A percentile compares a stretch with the other conserved stretches of the same genome.
phyloP scores from a whole-genome alignment of 2,113 vertebrate species.

The Sinosuthora webbiana region DNA sequence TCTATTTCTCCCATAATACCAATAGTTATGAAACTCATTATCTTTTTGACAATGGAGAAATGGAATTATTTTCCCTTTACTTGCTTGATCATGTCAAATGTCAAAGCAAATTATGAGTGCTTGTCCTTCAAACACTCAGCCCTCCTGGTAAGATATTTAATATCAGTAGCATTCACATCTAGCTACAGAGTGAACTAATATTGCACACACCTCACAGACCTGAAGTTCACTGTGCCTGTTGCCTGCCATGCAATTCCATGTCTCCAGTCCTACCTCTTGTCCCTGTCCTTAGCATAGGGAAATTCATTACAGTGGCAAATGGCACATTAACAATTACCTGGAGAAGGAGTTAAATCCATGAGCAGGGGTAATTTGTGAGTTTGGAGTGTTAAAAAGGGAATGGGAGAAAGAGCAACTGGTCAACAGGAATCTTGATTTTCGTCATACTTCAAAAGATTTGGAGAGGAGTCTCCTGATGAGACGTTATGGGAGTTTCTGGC shows the following conservation, averaged over 20 bases:
- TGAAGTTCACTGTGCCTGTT: not conserved
- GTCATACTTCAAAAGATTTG: not conserved
- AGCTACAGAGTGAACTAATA: not conserved
- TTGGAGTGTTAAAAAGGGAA: not conserved
- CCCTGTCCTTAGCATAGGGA: not conserved
- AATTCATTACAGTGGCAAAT: not conserved
- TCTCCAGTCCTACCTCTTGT: not conserved
- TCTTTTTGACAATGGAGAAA: slow-evolving; percentile 48
- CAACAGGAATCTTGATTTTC: not conserved
- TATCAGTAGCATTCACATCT: not conserved
- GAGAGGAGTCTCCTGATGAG: not conserved
- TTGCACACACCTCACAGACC: not conserved
- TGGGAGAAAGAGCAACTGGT: not conserved
- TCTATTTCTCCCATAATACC: slow-evolving; percentile 4
- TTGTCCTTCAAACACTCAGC: slow-evolving; percentile 43
- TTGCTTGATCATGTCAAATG: slow-evolving; percentile 52
- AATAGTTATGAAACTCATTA: slow-evolving; percentile 44
- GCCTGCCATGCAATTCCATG: not conserved
- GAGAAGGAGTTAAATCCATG: not conserved
- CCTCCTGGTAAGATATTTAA: slow-evolving; percentile 38
- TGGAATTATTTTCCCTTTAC: slow-evolving; percentile 14
- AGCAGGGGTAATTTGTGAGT: not conserved
- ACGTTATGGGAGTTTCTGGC: rapidly evolving
- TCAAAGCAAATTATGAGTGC: slow-evolving; percentile 55
- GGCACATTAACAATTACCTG: not conserved